Conservation (phyloP, 2,113 vertebrate species). For the Bos javanicus region DNA sequence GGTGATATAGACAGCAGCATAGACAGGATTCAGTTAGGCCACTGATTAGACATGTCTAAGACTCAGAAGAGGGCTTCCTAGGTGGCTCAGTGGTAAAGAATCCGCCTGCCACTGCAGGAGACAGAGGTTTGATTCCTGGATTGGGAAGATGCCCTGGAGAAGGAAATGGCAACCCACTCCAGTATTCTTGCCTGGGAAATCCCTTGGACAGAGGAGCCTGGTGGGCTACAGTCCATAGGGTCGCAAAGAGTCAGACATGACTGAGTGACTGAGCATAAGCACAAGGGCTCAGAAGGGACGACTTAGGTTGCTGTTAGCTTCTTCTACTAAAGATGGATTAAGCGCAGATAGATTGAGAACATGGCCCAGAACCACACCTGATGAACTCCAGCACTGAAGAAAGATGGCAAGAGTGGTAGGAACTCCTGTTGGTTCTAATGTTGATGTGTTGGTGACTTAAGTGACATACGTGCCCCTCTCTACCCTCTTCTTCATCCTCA, state of each 20-base stretch:
- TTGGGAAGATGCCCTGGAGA: neutral
- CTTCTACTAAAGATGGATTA: neutral
- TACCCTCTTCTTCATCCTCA: neutral
- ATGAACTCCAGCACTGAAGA: neutral
- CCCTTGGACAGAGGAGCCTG: neutral
- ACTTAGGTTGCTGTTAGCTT: neutral
- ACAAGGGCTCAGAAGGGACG: neutral
- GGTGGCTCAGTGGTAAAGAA: neutral
- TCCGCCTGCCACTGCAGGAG: neutral
- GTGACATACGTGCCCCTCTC: neutral
- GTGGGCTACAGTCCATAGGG: neutral
- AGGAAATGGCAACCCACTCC: neutral
- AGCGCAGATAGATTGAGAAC: neutral
- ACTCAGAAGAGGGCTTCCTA: neutral
- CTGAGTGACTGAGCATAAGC: neutral
- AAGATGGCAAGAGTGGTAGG: neutral
- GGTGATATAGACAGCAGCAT: neutral
- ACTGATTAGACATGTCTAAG: neutral
- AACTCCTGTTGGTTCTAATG: neutral
- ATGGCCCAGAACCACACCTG: neutral
- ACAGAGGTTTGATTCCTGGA: neutral
- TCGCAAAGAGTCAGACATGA: rapidly evolving
- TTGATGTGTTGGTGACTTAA: neutral
- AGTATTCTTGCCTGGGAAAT: neutral
- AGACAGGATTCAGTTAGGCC: neutral